Base-by-base conservation (phyloP, 2,797 vertebrate species). In the Furcifer pardalis region DNA sequence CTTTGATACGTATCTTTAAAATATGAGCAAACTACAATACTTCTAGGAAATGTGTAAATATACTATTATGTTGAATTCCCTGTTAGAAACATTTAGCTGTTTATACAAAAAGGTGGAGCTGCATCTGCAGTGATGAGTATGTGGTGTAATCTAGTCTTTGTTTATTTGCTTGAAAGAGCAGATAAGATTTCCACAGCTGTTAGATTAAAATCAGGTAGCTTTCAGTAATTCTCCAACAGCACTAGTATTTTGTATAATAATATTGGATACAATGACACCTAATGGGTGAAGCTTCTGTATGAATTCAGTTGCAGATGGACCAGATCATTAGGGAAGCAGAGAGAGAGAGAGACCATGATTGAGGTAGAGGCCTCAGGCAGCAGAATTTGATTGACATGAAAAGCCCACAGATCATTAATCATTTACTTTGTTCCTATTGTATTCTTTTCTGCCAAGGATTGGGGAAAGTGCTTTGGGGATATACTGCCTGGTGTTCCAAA, bases 51-150 rank as follows among this genome's bases (percentile, higher is more conserved):
- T 13, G 6, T 12, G 1, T 46, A 4, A 81, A 15, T 37, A 77
- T 4, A n/a, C n/a, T n/a, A n/a, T n/a, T n/a, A 5, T 15, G 0
- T 0, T 3, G 32, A 44, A 25, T 7, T 13, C 30, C 0, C 0
- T 59, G 35, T 75, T 82, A 27, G 5, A 76, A 21, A 66, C 60
- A 52, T 68, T 19, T 76, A 68, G 7, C 13, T 56, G 32, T 13
- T 35, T 42, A 19, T 49, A 37, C 30, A 68, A 27, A 8, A 12
- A 12, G 66, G 7, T 42, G 35, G 30, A 37, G 52, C n/a, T 37
- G 32, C 9, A 52, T 13, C 9, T 76, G 15, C n/a, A 32, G 3
- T 25, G 17, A 60, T 59, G 27, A 56, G 44, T 77, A 27, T 66
- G 8, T 35, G 9, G 23, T 77, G 37, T 35, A 30, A 32, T 32